Conservation (phyloP, 92 coral and sea anemone species). For the Parazoanthus darwini region DNA sequence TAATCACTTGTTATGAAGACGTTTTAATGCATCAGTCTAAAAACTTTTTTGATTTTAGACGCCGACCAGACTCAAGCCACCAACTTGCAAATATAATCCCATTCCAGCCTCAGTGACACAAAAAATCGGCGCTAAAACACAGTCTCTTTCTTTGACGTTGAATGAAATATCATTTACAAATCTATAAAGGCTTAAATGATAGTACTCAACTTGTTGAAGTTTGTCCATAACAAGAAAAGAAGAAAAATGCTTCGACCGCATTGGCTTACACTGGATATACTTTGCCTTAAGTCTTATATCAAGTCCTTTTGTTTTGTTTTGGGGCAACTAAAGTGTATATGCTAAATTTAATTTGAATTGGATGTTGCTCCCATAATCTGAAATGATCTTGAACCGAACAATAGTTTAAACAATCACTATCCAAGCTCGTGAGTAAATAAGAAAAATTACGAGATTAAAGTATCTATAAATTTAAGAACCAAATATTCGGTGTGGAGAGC, state of each 20-base stretch:
- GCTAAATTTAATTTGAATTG: background rate
- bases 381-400: background rate
- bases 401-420: too few relatives aligned
- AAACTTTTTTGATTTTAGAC: background rate
- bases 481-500: background rate
- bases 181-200: too few relatives aligned
- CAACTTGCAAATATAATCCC: background rate
- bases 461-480: background rate
- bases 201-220: too few relatives aligned
- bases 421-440: background rate
- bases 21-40: background rate
- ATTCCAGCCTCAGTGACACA: too few relatives aligned
- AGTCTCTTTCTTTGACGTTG: background rate
- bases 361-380: background rate
- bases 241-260: background rate
- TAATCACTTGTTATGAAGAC: background rate
- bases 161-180: too few relatives aligned
- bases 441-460: background rate
- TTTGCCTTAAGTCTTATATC: background rate
- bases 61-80: background rate
- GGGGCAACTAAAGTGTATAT: background rate
- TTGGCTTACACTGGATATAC: too few relatives aligned
- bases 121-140: background rate
- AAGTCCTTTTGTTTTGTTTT: background rate
- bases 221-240: background rate